Percentiles rank a stretch among this genome's conserved stretches.
Evolutionary conservation across 2,797 vertebrate species (phyloP).

Genomic region (Sebastolobus altivelis): DNA sequence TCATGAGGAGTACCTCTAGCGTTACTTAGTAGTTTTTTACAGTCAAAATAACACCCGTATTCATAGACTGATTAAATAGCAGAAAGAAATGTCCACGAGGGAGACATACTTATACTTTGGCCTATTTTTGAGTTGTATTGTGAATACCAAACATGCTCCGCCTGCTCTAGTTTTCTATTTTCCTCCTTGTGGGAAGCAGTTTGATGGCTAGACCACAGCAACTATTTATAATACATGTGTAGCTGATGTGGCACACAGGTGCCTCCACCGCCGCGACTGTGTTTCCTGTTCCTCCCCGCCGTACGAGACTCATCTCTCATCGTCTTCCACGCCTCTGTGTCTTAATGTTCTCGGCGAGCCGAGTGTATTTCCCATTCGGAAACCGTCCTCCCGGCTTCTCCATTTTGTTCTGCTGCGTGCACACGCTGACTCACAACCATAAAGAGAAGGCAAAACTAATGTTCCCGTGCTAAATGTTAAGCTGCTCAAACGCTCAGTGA

Average conservation of each 20-base stretch:
- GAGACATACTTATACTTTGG: conserved; percentile 34
- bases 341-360: conserved; percentile 49
- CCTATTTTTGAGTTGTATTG: conserved; percentile 54
- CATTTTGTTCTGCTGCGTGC: conserved; percentile 50
- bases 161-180: conserved; percentile 59
- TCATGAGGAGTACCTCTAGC: background rate
- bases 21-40: background rate
- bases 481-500: conserved; percentile 68
- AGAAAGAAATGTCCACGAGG: conserved; percentile 24
- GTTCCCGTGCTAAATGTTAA: conserved; percentile 74
- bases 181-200: conserved; percentile 28
- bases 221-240: conserved; percentile 67
- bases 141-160: conserved; percentile 19
- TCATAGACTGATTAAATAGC: conserved; percentile 38
- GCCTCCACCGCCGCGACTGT: conserved; percentile 12
- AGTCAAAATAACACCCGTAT: conserved; percentile 4
- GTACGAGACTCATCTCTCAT: conserved; percentile 48
- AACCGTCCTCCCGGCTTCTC: conserved; percentile 38
- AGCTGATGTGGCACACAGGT: conserved; percentile 64
- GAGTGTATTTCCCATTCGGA: conserved; percentile 56
- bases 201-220: conserved; percentile 61
- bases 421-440: conserved; percentile 44
- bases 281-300: conserved; percentile 24
- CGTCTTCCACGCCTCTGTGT: conserved; percentile 39
- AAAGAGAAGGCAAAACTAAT: conserved; percentile 66